Conservation (phyloP, 1,140 invertebrate species). For the Ceratoteleas bidentatus region DNA sequence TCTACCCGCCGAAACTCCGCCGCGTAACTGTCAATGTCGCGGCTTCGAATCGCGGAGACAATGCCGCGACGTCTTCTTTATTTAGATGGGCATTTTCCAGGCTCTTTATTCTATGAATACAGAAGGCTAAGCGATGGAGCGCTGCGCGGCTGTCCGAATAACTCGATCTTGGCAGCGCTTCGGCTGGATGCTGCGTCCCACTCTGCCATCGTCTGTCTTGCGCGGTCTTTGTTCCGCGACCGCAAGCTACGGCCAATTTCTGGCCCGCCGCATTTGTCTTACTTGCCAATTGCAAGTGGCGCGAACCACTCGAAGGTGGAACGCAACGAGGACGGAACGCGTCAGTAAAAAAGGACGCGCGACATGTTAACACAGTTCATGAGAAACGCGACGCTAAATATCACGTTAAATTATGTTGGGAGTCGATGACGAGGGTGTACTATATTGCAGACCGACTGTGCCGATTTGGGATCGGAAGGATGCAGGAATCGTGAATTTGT, state of each 20-base stretch:
- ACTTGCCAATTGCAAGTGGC: conserved; percentile 74
- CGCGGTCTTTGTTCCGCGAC: conserved; percentile 37
- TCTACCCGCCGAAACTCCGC: no score
- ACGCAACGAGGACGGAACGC: conserved; percentile 39
- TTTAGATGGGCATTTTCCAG: conserved; percentile 57
- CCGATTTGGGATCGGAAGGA: no score
- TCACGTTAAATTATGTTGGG: conserved; percentile 19
- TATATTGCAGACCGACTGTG: no score
- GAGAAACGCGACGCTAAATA: conserved; percentile 35
- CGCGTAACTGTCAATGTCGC: conserved; percentile 15
- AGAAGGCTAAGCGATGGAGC: conserved; percentile 42
- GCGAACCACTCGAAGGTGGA: conserved; percentile 42
- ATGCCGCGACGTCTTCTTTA: conserved; percentile 33
- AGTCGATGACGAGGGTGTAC: not conserved
- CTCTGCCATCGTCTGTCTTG: conserved; percentile 42
- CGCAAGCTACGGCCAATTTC: conserved; percentile 76
- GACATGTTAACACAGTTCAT: conserved; percentile 35
- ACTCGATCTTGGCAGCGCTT: conserved; percentile 71
- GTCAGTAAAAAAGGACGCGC: conserved; percentile 24
- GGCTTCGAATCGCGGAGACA: conserved; percentile 12
- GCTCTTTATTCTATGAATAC: conserved; percentile 68
- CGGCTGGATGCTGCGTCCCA: conserved; percentile 46
- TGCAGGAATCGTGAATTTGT: no score
- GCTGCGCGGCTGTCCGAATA: conserved; percentile 70
- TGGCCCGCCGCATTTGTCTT: conserved; percentile 77